Base-by-base conservation (phyloP, 2,888 invertebrate genomes). In the Synanthedon myopaeformis region DNA sequence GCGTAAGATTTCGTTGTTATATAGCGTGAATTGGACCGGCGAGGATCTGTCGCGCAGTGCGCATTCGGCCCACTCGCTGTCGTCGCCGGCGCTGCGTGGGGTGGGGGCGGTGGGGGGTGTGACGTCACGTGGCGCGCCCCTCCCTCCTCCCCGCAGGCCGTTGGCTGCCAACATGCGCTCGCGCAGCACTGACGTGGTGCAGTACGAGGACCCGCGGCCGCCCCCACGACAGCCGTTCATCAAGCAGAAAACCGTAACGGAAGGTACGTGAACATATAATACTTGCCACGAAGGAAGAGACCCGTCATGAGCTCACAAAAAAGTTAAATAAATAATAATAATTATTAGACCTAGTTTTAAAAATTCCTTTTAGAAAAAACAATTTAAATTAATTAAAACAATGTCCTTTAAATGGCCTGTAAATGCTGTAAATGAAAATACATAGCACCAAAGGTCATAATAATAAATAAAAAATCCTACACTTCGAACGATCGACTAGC, bases 21-120 rank as follows among this genome's bases (percentile, higher is more conserved):
- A 4, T 69, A 88, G 88, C 53, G 80, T 85, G 13, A 87, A 82
- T 71, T 88, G 87, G 87, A 75, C 85, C 0, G 82, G 78, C 52
- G 87, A 87, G 58, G 83, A 85, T 6, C 59, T 83, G 5, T 56
- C 72, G 1, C 45, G 45, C 6, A 13, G 6, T 45, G 14, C 45
- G 45, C 79, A 82, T n/a, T 67, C 77, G 3, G 53, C 61, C 3
- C 74, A 74, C 61, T 67, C 74, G 14, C 77, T 78, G 57, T 84
- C 86, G 0, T 77, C 76, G 60, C 81, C 84, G 2, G 72, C 72
- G 53, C 70, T 82, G 51, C 77, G 81, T 42, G 77, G 70, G 35
- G 69, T 77, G 1, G 48, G 72, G 56, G 8, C 35, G 10, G 35
- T 10, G 10, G 35, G 35, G 10, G 35, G 35, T 2, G 8, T 6